These are phyloP conservation scores for Microplitis mediator DNA, from an alignment of 1,140 invertebrate genomes.

Conservation along the genomic window DNA sequence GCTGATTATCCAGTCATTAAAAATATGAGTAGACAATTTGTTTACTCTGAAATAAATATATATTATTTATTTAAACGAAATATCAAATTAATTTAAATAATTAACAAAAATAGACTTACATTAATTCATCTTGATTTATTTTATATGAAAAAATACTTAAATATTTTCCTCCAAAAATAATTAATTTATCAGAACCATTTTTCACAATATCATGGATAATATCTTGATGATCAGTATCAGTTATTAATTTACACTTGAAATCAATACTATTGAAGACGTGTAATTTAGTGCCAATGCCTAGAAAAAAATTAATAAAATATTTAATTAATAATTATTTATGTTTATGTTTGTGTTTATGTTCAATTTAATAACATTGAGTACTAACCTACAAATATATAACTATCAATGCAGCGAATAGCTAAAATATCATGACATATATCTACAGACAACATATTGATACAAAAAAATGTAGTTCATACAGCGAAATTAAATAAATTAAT, in stretches of 20 bases:
- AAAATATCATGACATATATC: slow-evolving; percentile 59
- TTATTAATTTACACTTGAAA: slow-evolving; percentile 45
- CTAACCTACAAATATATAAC: slow-evolving; percentile 57
- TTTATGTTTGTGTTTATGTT: no score
- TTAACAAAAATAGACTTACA: slow-evolving; percentile 27
- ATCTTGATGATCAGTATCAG: slow-evolving; percentile 53
- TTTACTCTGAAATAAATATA: slow-evolving; percentile 36
- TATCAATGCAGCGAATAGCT: slow-evolving; percentile 50
- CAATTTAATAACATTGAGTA: not conserved
- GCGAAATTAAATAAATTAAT: no score
- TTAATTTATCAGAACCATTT: slow-evolving; percentile 44
- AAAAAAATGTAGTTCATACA: no score
- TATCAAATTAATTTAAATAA: not conserved
- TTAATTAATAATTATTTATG: not conserved
- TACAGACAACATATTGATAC: slow-evolving; percentile 38
- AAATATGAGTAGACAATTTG: slow-evolving; percentile 25
- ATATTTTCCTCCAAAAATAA: slow-evolving; percentile 61
- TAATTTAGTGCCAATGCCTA: slow-evolving; percentile 60
- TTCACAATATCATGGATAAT: slow-evolving; percentile 62
- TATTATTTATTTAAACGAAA: slow-evolving; percentile 20
- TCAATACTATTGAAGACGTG: slow-evolving; percentile 47
- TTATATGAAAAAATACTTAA: slow-evolving; percentile 48
- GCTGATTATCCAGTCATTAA: slow-evolving; percentile 59
- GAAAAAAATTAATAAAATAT: slow-evolving; percentile 32
- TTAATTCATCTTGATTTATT: slow-evolving; percentile 26